Evolutionary conservation across 2,113 vertebrate genomes (phyloP).

Genomic region (Brachirus orientalis): DNA sequence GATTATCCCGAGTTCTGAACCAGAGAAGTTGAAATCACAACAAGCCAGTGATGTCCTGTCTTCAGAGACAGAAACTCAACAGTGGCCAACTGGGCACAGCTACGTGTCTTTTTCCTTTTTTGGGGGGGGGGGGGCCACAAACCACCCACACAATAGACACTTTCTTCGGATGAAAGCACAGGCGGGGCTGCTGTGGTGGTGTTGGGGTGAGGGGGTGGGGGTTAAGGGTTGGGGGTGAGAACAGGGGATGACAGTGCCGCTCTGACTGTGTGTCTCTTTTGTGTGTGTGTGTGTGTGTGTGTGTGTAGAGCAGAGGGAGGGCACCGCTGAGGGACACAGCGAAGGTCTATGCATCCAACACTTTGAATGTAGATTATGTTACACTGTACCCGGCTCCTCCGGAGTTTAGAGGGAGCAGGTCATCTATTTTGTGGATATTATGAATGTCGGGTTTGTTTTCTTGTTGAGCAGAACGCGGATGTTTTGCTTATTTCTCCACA

Average conservation of each 20-base stretch:
- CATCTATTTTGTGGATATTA: constrained; percentile 63
- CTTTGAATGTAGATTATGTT: constrained; percentile 82
- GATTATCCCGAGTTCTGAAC: too few relatives aligned
- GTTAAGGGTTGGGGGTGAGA: constrained; percentile 19
- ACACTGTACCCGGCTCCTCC: constrained; percentile 57
- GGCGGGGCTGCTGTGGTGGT: too few relatives aligned
- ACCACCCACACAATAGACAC: too few relatives aligned
- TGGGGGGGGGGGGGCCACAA: too few relatives aligned
- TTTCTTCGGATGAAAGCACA: too few relatives aligned
- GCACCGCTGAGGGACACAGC: constrained; percentile 66
- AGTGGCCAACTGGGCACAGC: too few relatives aligned
- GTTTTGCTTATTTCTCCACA: constrained; percentile 45
- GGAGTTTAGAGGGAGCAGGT: constrained; percentile 60
- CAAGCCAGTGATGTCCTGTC: too few relatives aligned
- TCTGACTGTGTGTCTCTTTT: constrained; percentile 50
- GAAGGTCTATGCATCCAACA: constrained; percentile 42
- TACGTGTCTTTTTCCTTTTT: too few relatives aligned
- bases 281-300: too few relatives aligned
- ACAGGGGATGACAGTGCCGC: constrained; percentile 77
- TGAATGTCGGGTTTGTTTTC: constrained; percentile 68
- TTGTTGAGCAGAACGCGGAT: constrained; percentile 39
- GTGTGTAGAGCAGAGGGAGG: constrained; percentile 26
- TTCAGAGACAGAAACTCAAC: too few relatives aligned
- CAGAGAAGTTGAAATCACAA: too few relatives aligned
- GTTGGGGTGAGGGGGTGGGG: neutral